Evolutionary conservation across 2,888 invertebrate species (phyloP).

Genomic region (Leptinotarsa peninsularis): DNA sequence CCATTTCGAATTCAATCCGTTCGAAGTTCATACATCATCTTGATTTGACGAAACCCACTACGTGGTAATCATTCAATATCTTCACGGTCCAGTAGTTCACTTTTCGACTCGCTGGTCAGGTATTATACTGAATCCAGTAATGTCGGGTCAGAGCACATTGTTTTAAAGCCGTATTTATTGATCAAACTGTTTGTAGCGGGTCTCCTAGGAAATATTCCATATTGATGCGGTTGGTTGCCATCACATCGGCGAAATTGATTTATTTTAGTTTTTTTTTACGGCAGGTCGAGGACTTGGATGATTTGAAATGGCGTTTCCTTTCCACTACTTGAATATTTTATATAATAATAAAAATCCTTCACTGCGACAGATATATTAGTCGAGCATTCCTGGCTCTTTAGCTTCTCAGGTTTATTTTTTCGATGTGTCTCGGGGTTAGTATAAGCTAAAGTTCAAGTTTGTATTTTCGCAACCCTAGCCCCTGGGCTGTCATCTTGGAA

Average conservation of each 20-base stretch:
- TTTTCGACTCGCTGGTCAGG: slow-evolving; percentile 13
- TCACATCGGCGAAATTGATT: slow-evolving; percentile 15
- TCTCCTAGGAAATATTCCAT: slow-evolving; percentile 16
- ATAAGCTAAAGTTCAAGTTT: too few species aligned
- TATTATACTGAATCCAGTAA: slow-evolving; percentile 2
- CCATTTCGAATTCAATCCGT: slow-evolving; percentile 20
- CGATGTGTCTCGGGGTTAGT: too few species aligned
- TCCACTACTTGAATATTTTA: not conserved
- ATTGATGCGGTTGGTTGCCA: slow-evolving; percentile 10
- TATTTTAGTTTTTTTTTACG: not conserved
- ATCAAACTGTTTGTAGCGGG: slow-evolving; percentile 36
- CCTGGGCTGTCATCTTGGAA: too few species aligned
- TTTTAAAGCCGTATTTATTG: slow-evolving; percentile 27
- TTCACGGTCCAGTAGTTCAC: slow-evolving; percentile 6
- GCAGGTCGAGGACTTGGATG: not conserved
- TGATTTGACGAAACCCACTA: not conserved
- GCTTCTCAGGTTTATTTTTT: too few species aligned
- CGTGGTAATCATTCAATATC: slow-evolving; percentile 12
- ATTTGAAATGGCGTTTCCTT: not conserved
- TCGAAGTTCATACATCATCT: slow-evolving; percentile 13
- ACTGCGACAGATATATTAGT: too few species aligned
- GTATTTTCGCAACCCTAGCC: too few species aligned
- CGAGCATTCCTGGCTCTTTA: too few species aligned
- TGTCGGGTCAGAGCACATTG: slow-evolving; percentile 21
- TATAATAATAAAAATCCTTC: too few species aligned